Evolutionary conservation across 1,140 invertebrate species (phyloP).

Genomic region (Bombus huntii): DNA sequence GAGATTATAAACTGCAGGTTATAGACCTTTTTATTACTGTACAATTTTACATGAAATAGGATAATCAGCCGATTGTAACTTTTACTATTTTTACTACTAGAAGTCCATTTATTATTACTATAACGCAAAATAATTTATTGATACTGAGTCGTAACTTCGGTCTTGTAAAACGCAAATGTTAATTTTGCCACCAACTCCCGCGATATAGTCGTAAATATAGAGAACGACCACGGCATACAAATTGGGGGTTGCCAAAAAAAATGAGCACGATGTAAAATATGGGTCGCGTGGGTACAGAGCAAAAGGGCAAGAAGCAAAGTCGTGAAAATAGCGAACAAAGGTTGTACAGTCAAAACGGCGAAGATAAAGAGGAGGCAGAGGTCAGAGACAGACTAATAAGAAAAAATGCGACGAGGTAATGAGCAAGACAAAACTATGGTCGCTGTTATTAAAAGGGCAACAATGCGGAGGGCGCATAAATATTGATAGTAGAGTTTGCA

Average conservation of each 20-base stretch:
- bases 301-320: neutral
- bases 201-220: neutral
- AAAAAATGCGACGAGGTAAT: neutral
- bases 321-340: conserved; percentile 1
- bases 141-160: too few species aligned
- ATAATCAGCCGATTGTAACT: neutral
- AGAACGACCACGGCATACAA: neutral
- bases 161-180: too few species aligned
- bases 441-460: conserved; percentile 14
- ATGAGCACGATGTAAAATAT: neutral
- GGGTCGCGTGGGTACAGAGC: conserved; percentile 8
- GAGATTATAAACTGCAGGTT: too few species aligned
- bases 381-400: neutral
- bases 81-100: too few species aligned
- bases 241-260: neutral
- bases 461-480: conserved; percentile 12
- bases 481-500: conserved; percentile 18
- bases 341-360: neutral
- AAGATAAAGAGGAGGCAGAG: too few species aligned
- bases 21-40: too few species aligned
- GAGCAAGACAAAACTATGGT: conserved; percentile 9
- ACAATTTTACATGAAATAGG: too few species aligned
- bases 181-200: neutral
- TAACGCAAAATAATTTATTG: neutral
- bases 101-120: neutral